phyloP scores from a whole-genome alignment of 2,113 vertebrate genomes.

The Peucedramus taeniatus region DNA sequence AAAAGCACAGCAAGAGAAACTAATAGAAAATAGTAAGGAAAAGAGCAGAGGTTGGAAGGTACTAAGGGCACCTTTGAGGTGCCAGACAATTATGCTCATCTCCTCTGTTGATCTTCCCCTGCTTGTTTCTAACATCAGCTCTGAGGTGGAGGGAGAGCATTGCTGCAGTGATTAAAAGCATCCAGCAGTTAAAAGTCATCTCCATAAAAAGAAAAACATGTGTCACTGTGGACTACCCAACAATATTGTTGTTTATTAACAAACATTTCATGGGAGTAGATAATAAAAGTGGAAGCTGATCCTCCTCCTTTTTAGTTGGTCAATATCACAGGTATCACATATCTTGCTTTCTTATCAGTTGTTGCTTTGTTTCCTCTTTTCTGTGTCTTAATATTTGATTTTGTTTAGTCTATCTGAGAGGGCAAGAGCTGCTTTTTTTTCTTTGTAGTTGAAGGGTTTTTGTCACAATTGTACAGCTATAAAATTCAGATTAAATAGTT shows the following conservation, averaged over 20 bases:
- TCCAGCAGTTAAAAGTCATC: background rate
- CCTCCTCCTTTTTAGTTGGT: background rate
- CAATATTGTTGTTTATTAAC: background rate
- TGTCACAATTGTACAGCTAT: background rate
- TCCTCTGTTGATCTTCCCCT: background rate
- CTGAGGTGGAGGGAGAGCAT: background rate
- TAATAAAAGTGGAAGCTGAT: background rate
- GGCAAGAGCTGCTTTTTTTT: background rate
- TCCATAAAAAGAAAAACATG: background rate
- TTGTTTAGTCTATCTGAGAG: background rate
- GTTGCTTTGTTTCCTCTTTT: background rate
- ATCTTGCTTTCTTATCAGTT: background rate
- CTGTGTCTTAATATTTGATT: background rate
- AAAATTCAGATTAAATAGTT: background rate
- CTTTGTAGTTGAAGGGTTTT: background rate
- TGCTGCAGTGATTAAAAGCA: background rate
- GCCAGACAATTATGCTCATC: background rate
- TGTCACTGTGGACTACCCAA: background rate
- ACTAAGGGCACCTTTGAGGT: background rate
- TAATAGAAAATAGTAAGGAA: background rate
- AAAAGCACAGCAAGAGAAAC: background rate
- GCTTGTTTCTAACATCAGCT: background rate
- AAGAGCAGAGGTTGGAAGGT: slow-evolving; percentile 10
- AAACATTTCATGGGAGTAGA: background rate
- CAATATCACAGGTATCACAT: background rate